Percentiles rank a stretch among this genome's conserved stretches.
Evolutionary conservation across 2,888 invertebrate species (phyloP).

Genomic region (Melipona beecheii): DNA sequence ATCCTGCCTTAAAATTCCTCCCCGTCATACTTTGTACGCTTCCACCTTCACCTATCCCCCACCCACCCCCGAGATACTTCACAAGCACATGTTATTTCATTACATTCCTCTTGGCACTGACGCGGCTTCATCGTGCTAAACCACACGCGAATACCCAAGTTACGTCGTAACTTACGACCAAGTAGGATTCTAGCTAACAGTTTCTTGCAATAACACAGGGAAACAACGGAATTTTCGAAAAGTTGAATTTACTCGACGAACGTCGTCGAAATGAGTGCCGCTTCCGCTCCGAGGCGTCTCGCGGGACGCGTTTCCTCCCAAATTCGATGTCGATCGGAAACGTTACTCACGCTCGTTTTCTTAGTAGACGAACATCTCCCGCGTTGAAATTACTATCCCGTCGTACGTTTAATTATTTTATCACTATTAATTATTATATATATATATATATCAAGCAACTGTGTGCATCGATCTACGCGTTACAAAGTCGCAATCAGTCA

Average conservation of each 20-base stretch:
- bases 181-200: neutral
- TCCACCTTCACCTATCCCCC: too few species aligned
- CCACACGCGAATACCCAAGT: neutral
- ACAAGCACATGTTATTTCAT: slow-evolving; percentile 15
- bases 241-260: neutral
- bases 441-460: neutral
- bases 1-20: slow-evolving; percentile 6
- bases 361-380: too few species aligned
- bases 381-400: too few species aligned
- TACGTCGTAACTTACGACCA: neutral
- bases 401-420: too few species aligned
- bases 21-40: neutral
- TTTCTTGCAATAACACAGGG: neutral
- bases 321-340: too few species aligned
- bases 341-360: too few species aligned
- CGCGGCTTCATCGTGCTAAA: neutral
- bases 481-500: neutral
- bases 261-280: too few species aligned
- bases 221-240: neutral
- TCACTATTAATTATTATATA: too few species aligned
- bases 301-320: too few species aligned
- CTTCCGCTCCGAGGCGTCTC: too few species aligned
- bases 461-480: neutral
- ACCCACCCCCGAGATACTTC: neutral
- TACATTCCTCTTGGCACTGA: slow-evolving; percentile 7